Percentiles rank a stretch among this genome's conserved stretches.
These are phyloP conservation scores for Antennarius maculatus DNA, from an alignment of 2,797 vertebrate species.

Conservation along the genomic window DNA sequence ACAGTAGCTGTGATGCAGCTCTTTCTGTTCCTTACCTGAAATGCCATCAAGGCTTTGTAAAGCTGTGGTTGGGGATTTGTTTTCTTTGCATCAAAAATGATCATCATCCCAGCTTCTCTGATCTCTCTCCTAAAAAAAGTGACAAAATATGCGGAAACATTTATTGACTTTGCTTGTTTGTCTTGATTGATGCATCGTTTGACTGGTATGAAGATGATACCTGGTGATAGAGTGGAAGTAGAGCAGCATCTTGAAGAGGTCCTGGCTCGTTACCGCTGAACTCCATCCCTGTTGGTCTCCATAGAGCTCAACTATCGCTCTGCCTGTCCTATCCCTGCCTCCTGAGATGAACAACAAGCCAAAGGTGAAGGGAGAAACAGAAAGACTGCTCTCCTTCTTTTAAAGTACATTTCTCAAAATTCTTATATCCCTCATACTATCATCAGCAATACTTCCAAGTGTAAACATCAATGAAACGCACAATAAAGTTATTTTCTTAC, in stretches of 20 bases:
- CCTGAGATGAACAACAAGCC: slow-evolving; percentile 72
- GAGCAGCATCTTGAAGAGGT: slow-evolving; percentile 84
- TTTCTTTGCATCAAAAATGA: slow-evolving; percentile 88
- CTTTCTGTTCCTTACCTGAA: slow-evolving; percentile 80
- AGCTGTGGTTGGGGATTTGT: slow-evolving; percentile 76
- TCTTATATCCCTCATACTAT: too few relatives aligned
- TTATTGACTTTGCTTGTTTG: fast-evolving
- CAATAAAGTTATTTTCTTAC: neutral
- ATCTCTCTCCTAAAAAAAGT: slow-evolving; percentile 79
- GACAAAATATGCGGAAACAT: slow-evolving; percentile 5
- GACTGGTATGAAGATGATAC: slow-evolving; percentile 63
- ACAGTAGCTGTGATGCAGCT: neutral
- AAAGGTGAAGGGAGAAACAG: neutral
- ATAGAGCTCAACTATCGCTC: slow-evolving; percentile 87
- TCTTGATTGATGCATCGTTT: neutral
- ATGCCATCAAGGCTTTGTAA: slow-evolving; percentile 81
- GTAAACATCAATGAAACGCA: neutral
- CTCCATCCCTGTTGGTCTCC: slow-evolving; percentile 83
- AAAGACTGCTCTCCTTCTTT: neutral
- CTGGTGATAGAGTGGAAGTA: slow-evolving; percentile 87
- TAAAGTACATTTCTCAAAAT: too few relatives aligned
- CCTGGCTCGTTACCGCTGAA: slow-evolving; percentile 75
- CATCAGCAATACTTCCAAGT: too few relatives aligned
- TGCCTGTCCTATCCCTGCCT: slow-evolving; percentile 84
- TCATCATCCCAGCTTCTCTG: slow-evolving; percentile 80